Evolutionary conservation across 2,888 invertebrate species (phyloP), one percentile per base, ranked within the genome.

Genomic region (Tipula helvola): DNA sequence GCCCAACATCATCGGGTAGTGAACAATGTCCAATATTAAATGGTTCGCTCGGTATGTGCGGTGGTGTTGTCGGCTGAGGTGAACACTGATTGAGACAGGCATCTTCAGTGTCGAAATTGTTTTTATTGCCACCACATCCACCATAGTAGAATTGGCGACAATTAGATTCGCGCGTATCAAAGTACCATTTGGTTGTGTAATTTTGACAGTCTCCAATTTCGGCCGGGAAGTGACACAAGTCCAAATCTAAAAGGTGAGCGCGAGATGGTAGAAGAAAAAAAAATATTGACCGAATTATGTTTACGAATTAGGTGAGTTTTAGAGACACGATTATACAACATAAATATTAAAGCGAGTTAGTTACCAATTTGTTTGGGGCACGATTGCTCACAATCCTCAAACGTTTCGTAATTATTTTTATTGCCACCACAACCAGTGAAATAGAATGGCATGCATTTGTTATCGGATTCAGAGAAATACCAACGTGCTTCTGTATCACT

Each of bases 381-480:
- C 90, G 94, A 93, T 87, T 93, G 92, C 90, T 95, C 94, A 91
- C 98, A 98, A 90, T 93, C 93, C 89, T 94, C 94, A 91, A 94
- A 93, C 90, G 94, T 94, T 88, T 93, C 93, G 93, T 97, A 98
- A 91, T 94, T 95, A 93, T 98, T 98, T 89, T 92, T 94, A 92
- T 98, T 98, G 89, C 97, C 98, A 88, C 94, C 95, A 92, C 98
- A 98, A 88, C 98, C 98, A 88, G 95, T 95, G 92, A 96, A 98
- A 94, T 97, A 96, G 94, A 98, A 98, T 86, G 97, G 97, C 92
- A 96, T 93, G 93, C 98, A 99, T 88, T 96, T 94, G 92, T 96
- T 95, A 91, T 97, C 96, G 85, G 94, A 92, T 88, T 93, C 93
- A 91, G 96, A 96, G 93, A 96, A 98, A 91, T 95, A 95, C 98